These are phyloP conservation scores for Arrhamphus sclerolepis DNA, from an alignment of 2,797 vertebrate species.

Conservation along the genomic window DNA sequence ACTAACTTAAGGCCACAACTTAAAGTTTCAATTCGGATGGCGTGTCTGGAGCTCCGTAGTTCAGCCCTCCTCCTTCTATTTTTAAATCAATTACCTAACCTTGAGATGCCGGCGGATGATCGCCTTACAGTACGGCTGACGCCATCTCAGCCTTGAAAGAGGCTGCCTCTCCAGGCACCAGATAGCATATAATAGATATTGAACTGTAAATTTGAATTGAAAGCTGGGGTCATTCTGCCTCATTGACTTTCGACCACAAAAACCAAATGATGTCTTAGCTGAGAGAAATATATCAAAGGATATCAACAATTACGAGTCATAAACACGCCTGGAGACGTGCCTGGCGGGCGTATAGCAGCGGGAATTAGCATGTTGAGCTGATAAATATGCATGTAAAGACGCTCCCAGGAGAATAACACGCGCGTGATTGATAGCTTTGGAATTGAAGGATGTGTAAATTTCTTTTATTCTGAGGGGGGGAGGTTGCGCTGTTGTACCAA, in stretches of 20 bases:
- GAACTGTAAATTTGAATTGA: slow-evolving; percentile 92
- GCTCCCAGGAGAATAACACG: slow-evolving; percentile 99
- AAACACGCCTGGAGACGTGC: slow-evolving; percentile 98
- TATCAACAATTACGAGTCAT: slow-evolving; percentile 99
- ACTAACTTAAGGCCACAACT: no score
- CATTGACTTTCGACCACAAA: slow-evolving; percentile 97
- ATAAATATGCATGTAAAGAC: slow-evolving; percentile 99
- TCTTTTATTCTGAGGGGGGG: slow-evolving; percentile 87
- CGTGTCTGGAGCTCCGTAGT: no score
- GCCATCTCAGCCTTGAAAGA: slow-evolving; percentile 40
- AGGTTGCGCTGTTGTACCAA: slow-evolving; percentile 91
- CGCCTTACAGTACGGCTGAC: slow-evolving; percentile 36
- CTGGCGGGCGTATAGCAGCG: slow-evolving; percentile 96
- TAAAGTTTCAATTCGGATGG: no score
- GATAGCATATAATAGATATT: slow-evolving; percentile 81
- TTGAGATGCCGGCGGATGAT: slow-evolving; percentile 70
- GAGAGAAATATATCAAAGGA: slow-evolving; percentile 99
- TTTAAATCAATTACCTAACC: slow-evolving; percentile 74
- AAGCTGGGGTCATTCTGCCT: slow-evolving; percentile 94
- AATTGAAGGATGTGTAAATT: slow-evolving; percentile 99
- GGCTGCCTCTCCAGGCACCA: slow-evolving; percentile 58
- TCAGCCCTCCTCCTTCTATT: slow-evolving; percentile 54
- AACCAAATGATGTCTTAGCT: slow-evolving; percentile 99
- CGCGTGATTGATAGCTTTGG: slow-evolving; percentile 99
- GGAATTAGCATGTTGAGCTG: slow-evolving; percentile 99